Evolutionary conservation across 2,113 vertebrate genomes (phyloP).

Genomic region (Hemibagrus wyckioides): DNA sequence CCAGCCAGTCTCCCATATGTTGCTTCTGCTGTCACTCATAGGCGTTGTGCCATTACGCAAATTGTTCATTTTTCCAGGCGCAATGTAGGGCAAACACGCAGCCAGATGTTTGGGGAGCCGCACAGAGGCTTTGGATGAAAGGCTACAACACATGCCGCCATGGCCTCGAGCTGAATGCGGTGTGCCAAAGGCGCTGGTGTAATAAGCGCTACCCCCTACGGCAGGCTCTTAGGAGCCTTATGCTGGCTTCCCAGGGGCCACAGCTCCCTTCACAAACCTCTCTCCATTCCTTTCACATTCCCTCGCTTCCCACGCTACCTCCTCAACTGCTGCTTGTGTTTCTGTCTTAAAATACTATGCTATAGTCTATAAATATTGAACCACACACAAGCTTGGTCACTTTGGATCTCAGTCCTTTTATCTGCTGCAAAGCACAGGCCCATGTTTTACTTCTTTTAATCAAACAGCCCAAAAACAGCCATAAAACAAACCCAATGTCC

Average conservation of each 20-base stretch:
- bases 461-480: neutral
- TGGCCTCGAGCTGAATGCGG: constrained; percentile 39
- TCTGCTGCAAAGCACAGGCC: neutral
- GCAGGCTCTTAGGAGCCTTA: constrained; percentile 47
- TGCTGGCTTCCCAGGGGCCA: constrained; percentile 41
- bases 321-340: constrained; percentile 6
- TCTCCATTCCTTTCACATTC: neutral
- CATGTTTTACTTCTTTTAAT: neutral
- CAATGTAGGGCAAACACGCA: constrained; percentile 46
- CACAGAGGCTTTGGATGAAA: constrained; percentile 49
- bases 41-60: constrained; percentile 37
- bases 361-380: constrained; percentile 49
- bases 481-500: neutral
- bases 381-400: constrained; percentile 31
- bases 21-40: constrained; percentile 42
- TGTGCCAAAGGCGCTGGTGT: constrained; percentile 49
- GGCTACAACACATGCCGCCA: constrained; percentile 42
- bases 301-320: neutral
- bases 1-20: constrained; percentile 45
- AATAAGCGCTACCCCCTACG: constrained; percentile 44
- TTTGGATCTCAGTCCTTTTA: neutral
- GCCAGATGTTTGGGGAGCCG: constrained; percentile 56
- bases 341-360: neutral
- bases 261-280: constrained; percentile 7
- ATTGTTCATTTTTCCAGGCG: constrained; percentile 47